phyloP scores from a whole-genome alignment of 2,888 invertebrate genomes.

The Daptonema setosum region DNA sequence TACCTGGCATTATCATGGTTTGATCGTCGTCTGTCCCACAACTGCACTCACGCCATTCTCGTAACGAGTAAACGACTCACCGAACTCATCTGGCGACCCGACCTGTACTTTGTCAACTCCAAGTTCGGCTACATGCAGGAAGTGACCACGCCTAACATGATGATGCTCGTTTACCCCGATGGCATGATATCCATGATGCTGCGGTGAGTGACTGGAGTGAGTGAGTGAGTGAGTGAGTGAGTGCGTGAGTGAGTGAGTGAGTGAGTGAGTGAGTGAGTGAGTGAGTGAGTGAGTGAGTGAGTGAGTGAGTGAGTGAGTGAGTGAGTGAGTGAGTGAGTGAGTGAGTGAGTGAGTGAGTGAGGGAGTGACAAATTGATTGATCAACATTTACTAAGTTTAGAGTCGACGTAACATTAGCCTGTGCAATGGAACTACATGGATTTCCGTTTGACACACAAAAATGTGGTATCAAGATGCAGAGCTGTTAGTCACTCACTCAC shows the following conservation, averaged over 20 bases:
- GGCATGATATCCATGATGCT: constrained; percentile 26
- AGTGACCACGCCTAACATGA: constrained; percentile 12
- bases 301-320: too few species aligned
- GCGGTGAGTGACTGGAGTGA: constrained; percentile 16
- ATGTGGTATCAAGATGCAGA: constrained; percentile 23
- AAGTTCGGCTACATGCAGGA: constrained; percentile 25
- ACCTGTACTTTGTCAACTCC: constrained; percentile 25
- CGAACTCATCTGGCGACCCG: constrained; percentile 8
- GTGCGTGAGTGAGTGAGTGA: too few species aligned
- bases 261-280: too few species aligned
- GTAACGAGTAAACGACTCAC: constrained; percentile 9
- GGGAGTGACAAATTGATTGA: too few species aligned
- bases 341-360: too few species aligned
- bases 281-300: too few species aligned
- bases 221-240: too few species aligned
- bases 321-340: too few species aligned
- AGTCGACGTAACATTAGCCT: constrained; percentile 24
- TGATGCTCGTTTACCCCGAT: constrained; percentile 23
- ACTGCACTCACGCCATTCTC: constrained; percentile 25
- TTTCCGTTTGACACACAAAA: constrained; percentile 21
- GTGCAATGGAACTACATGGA: constrained; percentile 14
- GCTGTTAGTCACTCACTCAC: constrained; percentile 20
- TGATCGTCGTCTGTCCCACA: constrained; percentile 22
- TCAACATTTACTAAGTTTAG: too few species aligned
- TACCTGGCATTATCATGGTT: constrained; percentile 27